Evolutionary conservation across 2,113 vertebrate genomes (phyloP), one percentile per base, ranked within the genome.

Genomic region (Anseranas semipalmata): DNA sequence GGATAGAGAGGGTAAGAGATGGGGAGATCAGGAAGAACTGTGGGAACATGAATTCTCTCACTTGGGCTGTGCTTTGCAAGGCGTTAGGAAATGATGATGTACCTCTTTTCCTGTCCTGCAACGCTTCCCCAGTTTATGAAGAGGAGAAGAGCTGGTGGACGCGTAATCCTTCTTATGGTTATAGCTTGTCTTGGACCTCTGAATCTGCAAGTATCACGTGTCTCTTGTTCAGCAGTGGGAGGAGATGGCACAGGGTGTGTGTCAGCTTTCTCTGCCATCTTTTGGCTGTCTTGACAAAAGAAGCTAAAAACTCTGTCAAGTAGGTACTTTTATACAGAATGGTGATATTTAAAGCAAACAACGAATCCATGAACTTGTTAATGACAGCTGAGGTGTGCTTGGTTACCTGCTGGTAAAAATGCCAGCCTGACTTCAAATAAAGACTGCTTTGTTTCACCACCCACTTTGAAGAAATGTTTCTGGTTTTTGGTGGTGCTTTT

Each of bases 151-250:
- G 16, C 37, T 43, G 32, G 63, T 55, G 63, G 39, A 63, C 24
- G 5, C 3, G 2, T 63, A 22, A 84, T 67, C 19, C 12, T 80
- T 6, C 2, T 65, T 43, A 52, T 8, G 10, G 35, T 43, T 81
- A 58, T 48, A 41, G 20, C 10, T 66, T 33, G 41, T 5, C 62
- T 24, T 72, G 35, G 52, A 43, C 28, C 21, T 75, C 72, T 71
- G 52, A 79, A 66, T 12, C 10, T 48, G 12, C 2, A 1, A 60
- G 33, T 71, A 12, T 62, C 79, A 6, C 1, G 0, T 20, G 32
- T 58, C 12, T 56, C 25, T 37, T 46, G 16, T 32, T 33, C 45
- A 33, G 37, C 37, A 67, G 46, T 58, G 58, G 56, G 19, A 67
- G 58, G 41, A 67, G 32, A 18, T 18, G 28, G 37, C 63, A 32